Conservation (phyloP, 2,797 vertebrate genomes). For the Syndactyla subalaris region DNA sequence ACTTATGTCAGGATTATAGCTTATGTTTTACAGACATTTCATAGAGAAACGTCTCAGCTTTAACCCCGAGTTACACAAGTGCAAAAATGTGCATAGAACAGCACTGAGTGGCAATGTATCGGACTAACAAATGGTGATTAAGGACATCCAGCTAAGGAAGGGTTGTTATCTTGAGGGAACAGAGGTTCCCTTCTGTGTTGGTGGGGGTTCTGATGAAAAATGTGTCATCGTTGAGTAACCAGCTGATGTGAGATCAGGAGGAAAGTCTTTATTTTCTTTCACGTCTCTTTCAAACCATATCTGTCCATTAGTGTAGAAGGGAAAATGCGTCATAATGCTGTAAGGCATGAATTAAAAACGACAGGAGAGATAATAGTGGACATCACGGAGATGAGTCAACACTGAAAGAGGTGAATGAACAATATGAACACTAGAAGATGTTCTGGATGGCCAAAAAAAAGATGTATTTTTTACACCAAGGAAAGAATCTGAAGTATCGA, state of each 20-base stretch:
- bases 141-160: neutral
- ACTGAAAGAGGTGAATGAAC: neutral
- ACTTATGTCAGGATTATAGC: too few relatives aligned
- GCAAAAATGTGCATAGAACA: neutral
- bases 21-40: neutral
- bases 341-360: neutral
- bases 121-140: neutral
- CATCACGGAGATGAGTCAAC: conserved; percentile 14
- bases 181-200: neutral
- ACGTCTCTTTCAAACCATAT: neutral
- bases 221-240: neutral
- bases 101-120: neutral
- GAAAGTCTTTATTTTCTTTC: neutral
- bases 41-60: neutral
- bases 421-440: neutral
- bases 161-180: neutral
- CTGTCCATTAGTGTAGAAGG: neutral
- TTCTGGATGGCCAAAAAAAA: neutral
- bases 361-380: neutral
- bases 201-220: neutral
- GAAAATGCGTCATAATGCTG: neutral
- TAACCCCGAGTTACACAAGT: neutral
- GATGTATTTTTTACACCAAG: neutral
- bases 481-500: neutral
- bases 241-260: neutral